Percentiles rank a stretch among this genome's conserved stretches.
Evolutionary conservation across 2,888 invertebrate species (phyloP).

Genomic region (Stenichneumon culpator): DNA sequence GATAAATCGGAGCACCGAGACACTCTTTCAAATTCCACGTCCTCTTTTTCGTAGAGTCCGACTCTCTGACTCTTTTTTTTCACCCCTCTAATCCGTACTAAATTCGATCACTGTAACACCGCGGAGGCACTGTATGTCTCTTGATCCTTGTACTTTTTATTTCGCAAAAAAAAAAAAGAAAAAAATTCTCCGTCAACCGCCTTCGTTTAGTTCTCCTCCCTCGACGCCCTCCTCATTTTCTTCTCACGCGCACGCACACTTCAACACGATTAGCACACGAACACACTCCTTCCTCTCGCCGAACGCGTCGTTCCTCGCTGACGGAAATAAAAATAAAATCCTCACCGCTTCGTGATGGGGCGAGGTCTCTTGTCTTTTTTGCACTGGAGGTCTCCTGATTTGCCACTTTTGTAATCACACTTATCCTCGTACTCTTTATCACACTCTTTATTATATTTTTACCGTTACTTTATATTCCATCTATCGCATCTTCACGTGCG

Average conservation of each 20-base stretch:
- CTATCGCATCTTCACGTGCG: constrained; percentile 73
- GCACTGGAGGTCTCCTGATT: constrained; percentile 63
- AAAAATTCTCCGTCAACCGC: constrained; percentile 33
- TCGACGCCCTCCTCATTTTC: neutral
- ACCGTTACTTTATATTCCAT: constrained; percentile 56
- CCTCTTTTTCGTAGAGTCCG: neutral
- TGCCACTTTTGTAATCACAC: constrained; percentile 25
- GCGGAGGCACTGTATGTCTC: constrained; percentile 48
- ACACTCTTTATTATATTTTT: constrained; percentile 20
- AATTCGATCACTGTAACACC: constrained; percentile 56
- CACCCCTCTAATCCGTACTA: constrained; percentile 13
- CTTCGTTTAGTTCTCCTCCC: constrained; percentile 14
- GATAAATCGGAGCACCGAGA: constrained; percentile 1
- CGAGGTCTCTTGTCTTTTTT: constrained; percentile 60
- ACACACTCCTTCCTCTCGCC: constrained; percentile 33
- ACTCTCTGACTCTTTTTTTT: neutral
- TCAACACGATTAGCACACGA: constrained; percentile 48
- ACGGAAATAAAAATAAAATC: constrained; percentile 59
- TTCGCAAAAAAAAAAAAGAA: constrained; percentile 46
- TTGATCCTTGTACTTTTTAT: constrained; percentile 65
- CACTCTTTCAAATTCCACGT: neutral
- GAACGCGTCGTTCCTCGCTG: constrained; percentile 26
- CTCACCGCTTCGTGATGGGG: constrained; percentile 51
- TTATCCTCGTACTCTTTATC: constrained; percentile 39
- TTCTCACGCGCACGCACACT: constrained; percentile 40